phyloP scores from a whole-genome alignment of 2,888 invertebrate species.

The Lobophora halterata region DNA sequence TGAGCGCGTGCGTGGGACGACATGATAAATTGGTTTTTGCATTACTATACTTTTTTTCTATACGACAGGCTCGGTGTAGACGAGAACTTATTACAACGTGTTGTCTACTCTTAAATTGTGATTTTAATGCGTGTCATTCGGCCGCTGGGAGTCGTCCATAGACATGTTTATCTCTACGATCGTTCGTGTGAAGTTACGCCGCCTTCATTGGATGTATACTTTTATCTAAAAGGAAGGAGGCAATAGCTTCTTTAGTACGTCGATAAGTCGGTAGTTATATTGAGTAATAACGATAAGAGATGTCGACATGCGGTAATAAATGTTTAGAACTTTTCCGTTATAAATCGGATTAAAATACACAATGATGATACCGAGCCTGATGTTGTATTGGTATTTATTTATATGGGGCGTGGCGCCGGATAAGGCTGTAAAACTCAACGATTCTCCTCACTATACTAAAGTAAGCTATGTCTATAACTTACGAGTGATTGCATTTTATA shows the following conservation, averaged over 20 bases:
- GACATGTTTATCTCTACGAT: slow-evolving; percentile 33
- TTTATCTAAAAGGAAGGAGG: slow-evolving; percentile 57
- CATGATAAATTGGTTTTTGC: slow-evolving; percentile 74
- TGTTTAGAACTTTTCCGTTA: slow-evolving; percentile 28
- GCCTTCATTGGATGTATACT: slow-evolving; percentile 52
- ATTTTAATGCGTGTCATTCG: slow-evolving; percentile 51
- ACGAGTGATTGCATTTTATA: slow-evolving; percentile 80
- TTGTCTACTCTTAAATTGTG: slow-evolving; percentile 43
- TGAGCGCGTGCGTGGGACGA: slow-evolving; percentile 71
- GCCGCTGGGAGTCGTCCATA: slow-evolving; percentile 37
- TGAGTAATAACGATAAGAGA: slow-evolving; percentile 36
- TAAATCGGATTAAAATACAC: slow-evolving; percentile 21
- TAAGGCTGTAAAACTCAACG: slow-evolving; percentile 76
- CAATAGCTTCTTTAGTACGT: slow-evolving; percentile 51
- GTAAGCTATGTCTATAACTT: slow-evolving; percentile 75
- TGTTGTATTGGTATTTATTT: slow-evolving; percentile 55
- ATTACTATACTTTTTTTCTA: slow-evolving; percentile 61
- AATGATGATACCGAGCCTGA: slow-evolving; percentile 45
- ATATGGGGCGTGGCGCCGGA: slow-evolving; percentile 51
- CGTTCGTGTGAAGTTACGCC: slow-evolving; percentile 41
- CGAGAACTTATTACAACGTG: slow-evolving; percentile 59
- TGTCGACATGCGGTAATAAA: slow-evolving; percentile 26
- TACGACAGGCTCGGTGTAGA: slow-evolving; percentile 67
- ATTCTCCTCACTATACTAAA: slow-evolving; percentile 66
- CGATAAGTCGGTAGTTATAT: slow-evolving; percentile 37